These are phyloP conservation scores for Marasmarcha lunaedactyla DNA, from an alignment of 2,888 invertebrate genomes.

Conservation along the genomic window DNA sequence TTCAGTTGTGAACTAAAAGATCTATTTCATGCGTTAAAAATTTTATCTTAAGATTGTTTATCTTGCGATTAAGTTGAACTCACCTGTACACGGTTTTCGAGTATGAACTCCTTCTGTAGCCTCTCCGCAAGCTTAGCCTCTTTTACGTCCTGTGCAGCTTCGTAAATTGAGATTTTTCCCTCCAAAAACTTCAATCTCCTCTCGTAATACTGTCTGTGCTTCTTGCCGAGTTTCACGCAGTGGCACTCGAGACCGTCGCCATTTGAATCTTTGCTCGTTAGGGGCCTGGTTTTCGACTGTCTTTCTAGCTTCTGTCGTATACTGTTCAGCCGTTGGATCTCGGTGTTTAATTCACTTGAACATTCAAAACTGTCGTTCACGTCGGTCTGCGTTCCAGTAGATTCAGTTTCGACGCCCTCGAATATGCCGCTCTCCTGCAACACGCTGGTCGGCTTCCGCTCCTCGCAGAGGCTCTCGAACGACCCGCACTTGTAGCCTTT, in stretches of 20 bases:
- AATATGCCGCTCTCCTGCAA: slow-evolving; percentile 82
- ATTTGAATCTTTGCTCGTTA: slow-evolving; percentile 44
- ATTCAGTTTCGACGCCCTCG: slow-evolving; percentile 68
- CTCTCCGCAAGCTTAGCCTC: slow-evolving; percentile 72
- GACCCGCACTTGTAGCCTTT: slow-evolving; percentile 61
- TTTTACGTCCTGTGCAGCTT: slow-evolving; percentile 74
- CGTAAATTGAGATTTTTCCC: slow-evolving; percentile 74
- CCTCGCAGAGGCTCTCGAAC: slow-evolving; percentile 56
- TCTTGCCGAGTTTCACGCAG: slow-evolving; percentile 66
- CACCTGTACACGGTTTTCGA: slow-evolving; percentile 63
- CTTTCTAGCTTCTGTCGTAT: slow-evolving; percentile 73
- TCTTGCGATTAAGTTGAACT: no score
- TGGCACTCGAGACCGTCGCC: slow-evolving; percentile 56
- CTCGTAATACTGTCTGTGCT: slow-evolving; percentile 75
- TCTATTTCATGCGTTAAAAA: no score
- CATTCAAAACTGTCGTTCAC: slow-evolving; percentile 65
- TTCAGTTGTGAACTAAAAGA: no score
- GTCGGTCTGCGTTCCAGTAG: slow-evolving; percentile 68
- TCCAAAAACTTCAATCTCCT: slow-evolving; percentile 74
- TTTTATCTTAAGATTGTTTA: no score
- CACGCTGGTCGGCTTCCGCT: slow-evolving; percentile 65
- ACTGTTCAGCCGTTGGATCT: slow-evolving; percentile 74
- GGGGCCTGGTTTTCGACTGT: slow-evolving; percentile 62
- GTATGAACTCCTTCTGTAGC: slow-evolving; percentile 71
- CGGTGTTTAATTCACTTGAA: slow-evolving; percentile 68